These are phyloP conservation scores for Chydorus sphaericus DNA, from an alignment of 2,888 invertebrate genomes.

Conservation along the genomic window DNA sequence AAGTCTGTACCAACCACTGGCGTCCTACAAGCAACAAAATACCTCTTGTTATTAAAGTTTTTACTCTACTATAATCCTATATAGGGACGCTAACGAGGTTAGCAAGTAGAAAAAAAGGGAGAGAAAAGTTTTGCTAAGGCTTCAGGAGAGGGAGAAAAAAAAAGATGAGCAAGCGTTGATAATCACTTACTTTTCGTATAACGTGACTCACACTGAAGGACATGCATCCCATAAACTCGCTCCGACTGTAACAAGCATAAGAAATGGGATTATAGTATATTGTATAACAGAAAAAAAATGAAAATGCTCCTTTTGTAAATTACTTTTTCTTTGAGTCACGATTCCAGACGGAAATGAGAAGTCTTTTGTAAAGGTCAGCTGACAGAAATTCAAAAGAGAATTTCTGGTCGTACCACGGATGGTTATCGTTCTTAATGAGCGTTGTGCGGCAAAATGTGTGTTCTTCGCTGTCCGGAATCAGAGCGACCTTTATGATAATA, in stretches of 20 bases:
- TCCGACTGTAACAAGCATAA: slow-evolving; percentile 77
- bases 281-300: slow-evolving; percentile 24
- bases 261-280: slow-evolving; percentile 30
- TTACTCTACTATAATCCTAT: slow-evolving; percentile 5
- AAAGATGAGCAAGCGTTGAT: neutral
- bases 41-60: neutral
- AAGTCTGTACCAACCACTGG: slow-evolving; percentile 55
- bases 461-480: slow-evolving; percentile 10
- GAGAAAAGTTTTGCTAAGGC: neutral
- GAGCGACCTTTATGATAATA: slow-evolving; percentile 7
- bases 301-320: slow-evolving; percentile 23
- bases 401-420: slow-evolving; percentile 64
- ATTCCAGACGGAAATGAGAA: slow-evolving; percentile 74
- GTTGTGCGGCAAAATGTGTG: slow-evolving; percentile 13
- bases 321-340: slow-evolving; percentile 67
- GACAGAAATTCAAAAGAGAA: slow-evolving; percentile 48
- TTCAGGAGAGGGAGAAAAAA: neutral
- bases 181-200: slow-evolving; percentile 48
- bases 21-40: slow-evolving; percentile 30
- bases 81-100: no score
- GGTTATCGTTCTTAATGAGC: slow-evolving; percentile 35
- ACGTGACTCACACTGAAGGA: slow-evolving; percentile 75
- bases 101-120: neutral
- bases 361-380: slow-evolving; percentile 41
- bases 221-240: slow-evolving; percentile 87